These are phyloP conservation scores for Salvelinus alpinus DNA, from an alignment of 2,113 vertebrate genomes.

Conservation along the genomic window DNA sequence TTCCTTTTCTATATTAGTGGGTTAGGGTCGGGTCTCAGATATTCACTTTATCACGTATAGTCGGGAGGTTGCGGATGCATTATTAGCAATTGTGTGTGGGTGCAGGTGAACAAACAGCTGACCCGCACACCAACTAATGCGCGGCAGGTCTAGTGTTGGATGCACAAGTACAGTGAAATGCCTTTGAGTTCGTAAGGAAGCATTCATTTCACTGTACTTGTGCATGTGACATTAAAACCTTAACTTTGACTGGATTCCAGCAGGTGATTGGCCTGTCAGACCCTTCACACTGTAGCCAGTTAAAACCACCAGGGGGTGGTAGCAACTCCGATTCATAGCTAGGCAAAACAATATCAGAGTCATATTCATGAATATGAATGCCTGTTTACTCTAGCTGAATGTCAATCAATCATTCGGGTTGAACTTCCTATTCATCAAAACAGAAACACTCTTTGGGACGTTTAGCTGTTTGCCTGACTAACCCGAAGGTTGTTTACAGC, in stretches of 20 bases:
- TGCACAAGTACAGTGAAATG: too few species aligned
- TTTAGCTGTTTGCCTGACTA: background rate
- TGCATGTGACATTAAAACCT: too few species aligned
- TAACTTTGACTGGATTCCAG: slow-evolving; percentile 12
- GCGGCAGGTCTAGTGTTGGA: too few species aligned
- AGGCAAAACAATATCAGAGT: slow-evolving; percentile 12
- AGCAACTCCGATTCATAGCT: background rate
- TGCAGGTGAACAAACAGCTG: too few species aligned
- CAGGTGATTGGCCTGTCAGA: background rate
- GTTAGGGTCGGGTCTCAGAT: too few species aligned
- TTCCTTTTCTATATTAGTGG: too few species aligned
- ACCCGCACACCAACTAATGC: too few species aligned
- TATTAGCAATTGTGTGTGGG: too few species aligned
- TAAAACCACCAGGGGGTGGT: background rate
- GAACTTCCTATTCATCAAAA: slow-evolving; percentile 28
- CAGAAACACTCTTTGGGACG: slow-evolving; percentile 6
- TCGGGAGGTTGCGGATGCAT: too few species aligned
- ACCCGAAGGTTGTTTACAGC: slow-evolving; percentile 31
- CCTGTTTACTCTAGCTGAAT: slow-evolving; percentile 12
- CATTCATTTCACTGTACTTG: too few species aligned
- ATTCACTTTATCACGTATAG: too few species aligned
- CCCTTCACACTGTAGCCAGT: background rate
- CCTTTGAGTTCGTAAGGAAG: too few species aligned
- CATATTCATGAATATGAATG: slow-evolving; percentile 19
- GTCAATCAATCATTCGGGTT: background rate